Evolutionary conservation across 2,113 vertebrate genomes (phyloP).

Genomic region (Aspiorhynchus laticeps): DNA sequence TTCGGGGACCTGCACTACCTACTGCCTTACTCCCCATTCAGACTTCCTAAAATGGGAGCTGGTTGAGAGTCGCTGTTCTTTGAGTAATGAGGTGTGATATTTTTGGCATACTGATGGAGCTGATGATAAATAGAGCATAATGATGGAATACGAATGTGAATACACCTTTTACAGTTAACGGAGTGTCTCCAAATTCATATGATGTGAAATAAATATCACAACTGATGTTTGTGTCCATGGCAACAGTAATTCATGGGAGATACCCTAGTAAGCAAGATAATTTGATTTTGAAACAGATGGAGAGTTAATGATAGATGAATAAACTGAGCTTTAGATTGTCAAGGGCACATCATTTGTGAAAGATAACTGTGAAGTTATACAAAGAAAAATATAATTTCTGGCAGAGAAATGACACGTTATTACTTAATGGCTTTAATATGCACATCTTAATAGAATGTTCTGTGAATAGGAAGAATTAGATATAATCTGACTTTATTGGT

Average conservation of each 20-base stretch:
- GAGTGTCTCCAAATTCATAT: neutral
- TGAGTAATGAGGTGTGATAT: neutral
- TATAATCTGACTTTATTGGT: neutral
- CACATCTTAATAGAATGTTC: neutral
- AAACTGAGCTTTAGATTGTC: constrained; percentile 3
- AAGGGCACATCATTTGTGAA: neutral
- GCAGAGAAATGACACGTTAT: constrained; percentile 5
- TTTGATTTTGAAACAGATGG: constrained; percentile 12
- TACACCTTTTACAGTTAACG: neutral
- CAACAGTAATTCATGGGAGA: neutral
- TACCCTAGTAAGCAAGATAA: neutral
- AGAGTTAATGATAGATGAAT: neutral
- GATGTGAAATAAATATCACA: neutral
- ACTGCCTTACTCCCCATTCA: neutral
- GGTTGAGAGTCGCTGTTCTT: neutral
- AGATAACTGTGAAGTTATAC: neutral
- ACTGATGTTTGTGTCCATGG: neutral
- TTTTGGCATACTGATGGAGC: neutral
- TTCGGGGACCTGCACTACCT: constrained; percentile 61
- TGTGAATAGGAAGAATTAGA: constrained; percentile 6
- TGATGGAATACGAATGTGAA: neutral
- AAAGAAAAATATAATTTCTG: constrained; percentile 6
- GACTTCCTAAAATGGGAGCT: neutral
- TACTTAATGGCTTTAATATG: constrained; percentile 26
- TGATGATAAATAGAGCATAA: constrained; percentile 12